Conservation (phyloP, 2,113 vertebrate genomes). For the Phycodurus eques region DNA sequence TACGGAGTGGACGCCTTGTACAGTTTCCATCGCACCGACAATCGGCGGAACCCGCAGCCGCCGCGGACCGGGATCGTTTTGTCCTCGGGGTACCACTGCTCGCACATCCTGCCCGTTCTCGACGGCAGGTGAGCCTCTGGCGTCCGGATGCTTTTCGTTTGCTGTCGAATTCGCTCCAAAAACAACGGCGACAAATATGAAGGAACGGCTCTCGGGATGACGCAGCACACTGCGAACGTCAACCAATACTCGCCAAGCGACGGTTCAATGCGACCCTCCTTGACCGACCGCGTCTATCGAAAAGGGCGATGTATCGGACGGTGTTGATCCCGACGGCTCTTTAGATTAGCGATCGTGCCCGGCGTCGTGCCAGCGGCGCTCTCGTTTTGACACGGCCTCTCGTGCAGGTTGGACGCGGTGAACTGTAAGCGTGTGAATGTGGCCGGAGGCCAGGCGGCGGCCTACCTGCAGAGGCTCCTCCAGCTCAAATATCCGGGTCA, state of each 20-base stretch:
- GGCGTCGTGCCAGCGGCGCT: background rate
- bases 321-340: background rate
- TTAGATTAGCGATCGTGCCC: background rate
- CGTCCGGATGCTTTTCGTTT: background rate
- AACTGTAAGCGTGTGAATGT: slow-evolving; percentile 93
- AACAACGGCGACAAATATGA: too few relatives aligned
- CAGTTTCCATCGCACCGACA: slow-evolving; percentile 85
- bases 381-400: background rate
- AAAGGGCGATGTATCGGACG: background rate
- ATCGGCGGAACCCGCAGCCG: slow-evolving; percentile 41
- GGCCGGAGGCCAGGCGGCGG: slow-evolving; percentile 86
- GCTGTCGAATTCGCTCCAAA: background rate
- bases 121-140: slow-evolving; percentile 82
- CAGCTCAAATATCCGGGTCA: slow-evolving; percentile 96
- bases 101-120: slow-evolving; percentile 89
- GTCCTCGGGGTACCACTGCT: slow-evolving; percentile 92
- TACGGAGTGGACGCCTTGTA: slow-evolving; percentile 91
- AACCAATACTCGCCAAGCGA: too few relatives aligned
- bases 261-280: too few relatives aligned
- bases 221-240: background rate
- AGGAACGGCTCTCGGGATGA: too few relatives aligned
- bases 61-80: slow-evolving; percentile 82
- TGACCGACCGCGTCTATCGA: too few relatives aligned
- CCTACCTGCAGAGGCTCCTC: slow-evolving; percentile 92
- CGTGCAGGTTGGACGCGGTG: slow-evolving; percentile 82